Evolutionary conservation across 1,140 invertebrate species (phyloP), one percentile per base, ranked within the genome.

Genomic region (Odontomachus brunneus): DNA sequence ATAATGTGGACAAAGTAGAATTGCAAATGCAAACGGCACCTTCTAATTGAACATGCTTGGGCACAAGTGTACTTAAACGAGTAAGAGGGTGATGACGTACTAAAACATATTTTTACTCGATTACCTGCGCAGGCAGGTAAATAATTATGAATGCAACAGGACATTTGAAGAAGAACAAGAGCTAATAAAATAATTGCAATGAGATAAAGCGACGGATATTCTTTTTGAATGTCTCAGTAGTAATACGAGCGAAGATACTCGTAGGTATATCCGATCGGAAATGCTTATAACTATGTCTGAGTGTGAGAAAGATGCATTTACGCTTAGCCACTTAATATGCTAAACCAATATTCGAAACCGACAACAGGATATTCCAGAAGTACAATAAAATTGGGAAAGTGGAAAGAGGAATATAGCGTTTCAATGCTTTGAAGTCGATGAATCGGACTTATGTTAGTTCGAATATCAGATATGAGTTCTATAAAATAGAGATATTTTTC

Each of bases 11-110:
- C 24, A 12, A 57, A 80, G 22, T 71, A 57, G 57, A 57, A 69
- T 19, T 69, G 17, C 17, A 71, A 48, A 75, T 75, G 49, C 33
- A 55, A 57, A 44, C 38, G 33, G 24, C 65, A 80, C 65, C 44
- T 69, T 80, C 75, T 71, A 22, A n/a, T 57, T 80, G 75, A 80
- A 80, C 57, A 38, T 80, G 69, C 65, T 69, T 71, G 75, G 63
- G 75, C 75, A 80, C 75, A 80, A 80, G 75, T 80, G 75, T 80
- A 80, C 75, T 80, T 80, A 80, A 71, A 80, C 33, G 65, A 80
- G 53, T 71, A 71, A 69, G 33, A 69, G 26, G 49, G 22, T 57
- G 63, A 24, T 22, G 24, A 76, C n/a, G 44, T 65, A 75, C 67
- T 51, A 69, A 69, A 49, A 26, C 75, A 57, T 71, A 80, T 71